A percentile compares a stretch with the other conserved stretches of the same genome.
phyloP scores from a whole-genome alignment of 2,888 invertebrate species.

The Diarsia brunnea region DNA sequence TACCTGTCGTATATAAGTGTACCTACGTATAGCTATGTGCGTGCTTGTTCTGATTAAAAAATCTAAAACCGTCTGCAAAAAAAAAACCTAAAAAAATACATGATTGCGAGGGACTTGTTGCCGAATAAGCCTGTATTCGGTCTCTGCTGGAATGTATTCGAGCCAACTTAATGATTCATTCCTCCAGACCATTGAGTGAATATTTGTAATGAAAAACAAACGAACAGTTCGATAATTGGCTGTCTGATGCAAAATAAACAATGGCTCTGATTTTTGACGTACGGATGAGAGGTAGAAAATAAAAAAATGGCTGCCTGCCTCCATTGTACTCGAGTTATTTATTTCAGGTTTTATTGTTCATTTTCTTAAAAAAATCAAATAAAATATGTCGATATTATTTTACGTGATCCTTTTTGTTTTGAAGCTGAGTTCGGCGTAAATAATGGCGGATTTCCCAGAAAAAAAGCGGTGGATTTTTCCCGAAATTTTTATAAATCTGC shows the following conservation, averaged over 20 bases:
- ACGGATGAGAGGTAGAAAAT: slow-evolving; percentile 36
- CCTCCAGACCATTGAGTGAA: slow-evolving; percentile 19
- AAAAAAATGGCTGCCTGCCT: slow-evolving; percentile 42
- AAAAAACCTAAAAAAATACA: background rate
- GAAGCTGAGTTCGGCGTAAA: slow-evolving; percentile 4
- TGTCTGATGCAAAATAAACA: slow-evolving; percentile 55
- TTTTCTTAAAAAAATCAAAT: slow-evolving; percentile 36
- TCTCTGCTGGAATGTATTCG: background rate
- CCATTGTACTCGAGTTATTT: slow-evolving; percentile 54
- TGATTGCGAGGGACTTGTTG: slow-evolving; percentile 5
- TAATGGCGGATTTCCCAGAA: background rate
- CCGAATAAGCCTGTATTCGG: slow-evolving; percentile 1
- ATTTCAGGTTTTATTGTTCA: slow-evolving; percentile 40
- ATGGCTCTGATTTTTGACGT: slow-evolving; percentile 37
- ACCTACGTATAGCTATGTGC: background rate
- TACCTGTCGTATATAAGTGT: background rate
- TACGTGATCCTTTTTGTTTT: slow-evolving; percentile 30
- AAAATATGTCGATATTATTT: slow-evolving; percentile 26
- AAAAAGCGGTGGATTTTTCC: slow-evolving; percentile 11
- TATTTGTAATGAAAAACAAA: slow-evolving; percentile 51
- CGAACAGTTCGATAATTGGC: slow-evolving; percentile 53
- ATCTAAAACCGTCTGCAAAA: background rate
- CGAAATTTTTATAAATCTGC: slow-evolving; percentile 6
- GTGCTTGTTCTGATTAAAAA: slow-evolving; percentile 11
- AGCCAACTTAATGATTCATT: slow-evolving; percentile 27